A percentile compares a stretch with the other conserved stretches of the same genome.
Conservation (phyloP, 92 coral and sea anemone species). For the Umimayanthus kanabou region DNA sequence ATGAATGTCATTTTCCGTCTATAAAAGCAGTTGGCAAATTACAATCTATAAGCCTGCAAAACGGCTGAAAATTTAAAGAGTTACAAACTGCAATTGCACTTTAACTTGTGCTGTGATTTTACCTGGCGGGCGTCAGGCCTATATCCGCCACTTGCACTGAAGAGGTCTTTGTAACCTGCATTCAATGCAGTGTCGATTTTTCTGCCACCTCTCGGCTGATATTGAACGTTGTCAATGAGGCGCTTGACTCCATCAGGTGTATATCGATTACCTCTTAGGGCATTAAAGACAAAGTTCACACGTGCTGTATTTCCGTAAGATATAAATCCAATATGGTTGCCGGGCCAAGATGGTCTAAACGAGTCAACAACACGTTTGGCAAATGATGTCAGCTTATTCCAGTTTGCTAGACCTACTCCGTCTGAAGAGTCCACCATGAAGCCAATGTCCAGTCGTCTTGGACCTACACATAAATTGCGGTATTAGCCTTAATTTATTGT, state of each 20-base stretch:
- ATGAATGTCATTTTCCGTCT: no score
- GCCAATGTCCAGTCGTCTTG: constrained; percentile 67
- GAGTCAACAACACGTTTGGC: constrained; percentile 57
- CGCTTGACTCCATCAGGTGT: constrained; percentile 42
- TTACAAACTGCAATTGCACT: no score
- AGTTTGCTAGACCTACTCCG: constrained; percentile 42
- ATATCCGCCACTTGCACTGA: constrained; percentile 49
- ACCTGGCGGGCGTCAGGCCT: constrained; percentile 73
- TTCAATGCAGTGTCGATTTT: constrained; percentile 69
- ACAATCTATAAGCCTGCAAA: no score
- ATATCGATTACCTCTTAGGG: constrained; percentile 48
- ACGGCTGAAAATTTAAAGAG: no score
- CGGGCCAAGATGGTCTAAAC: constrained; percentile 64
- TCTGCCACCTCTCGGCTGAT: constrained; percentile 53
- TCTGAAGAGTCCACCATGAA: constrained; percentile 78
- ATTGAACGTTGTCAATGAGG: constrained; percentile 50
- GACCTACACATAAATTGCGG: constrained; percentile 2
- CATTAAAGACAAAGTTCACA: constrained; percentile 54
- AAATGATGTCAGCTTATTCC: constrained; percentile 68
- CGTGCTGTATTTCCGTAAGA: constrained; percentile 54
- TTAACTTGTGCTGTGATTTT: background rate
- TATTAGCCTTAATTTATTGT: no score
- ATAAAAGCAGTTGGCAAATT: no score
- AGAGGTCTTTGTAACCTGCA: constrained; percentile 47
- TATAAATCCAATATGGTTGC: constrained; percentile 65